Evolutionary conservation across 2,113 vertebrate genomes (phyloP), one percentile per base, ranked within the genome.

Genomic region (Clinocottus analis): DNA sequence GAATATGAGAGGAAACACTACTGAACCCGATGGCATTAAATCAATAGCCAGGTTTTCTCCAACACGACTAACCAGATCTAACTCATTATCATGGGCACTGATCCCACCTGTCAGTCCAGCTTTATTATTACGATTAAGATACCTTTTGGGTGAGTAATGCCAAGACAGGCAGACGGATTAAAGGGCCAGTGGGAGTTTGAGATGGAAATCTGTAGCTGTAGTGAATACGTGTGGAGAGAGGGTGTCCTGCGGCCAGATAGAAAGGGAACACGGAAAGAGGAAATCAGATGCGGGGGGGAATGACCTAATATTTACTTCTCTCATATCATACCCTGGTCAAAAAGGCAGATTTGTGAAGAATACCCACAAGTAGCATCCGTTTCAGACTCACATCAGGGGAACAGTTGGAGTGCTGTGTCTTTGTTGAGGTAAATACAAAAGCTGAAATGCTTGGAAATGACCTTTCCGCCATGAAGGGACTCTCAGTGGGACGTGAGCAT

Each of bases 251-350:
- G 60, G 51, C 49, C 43, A 66, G 51, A 70, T 55, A 67, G 58
- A 61, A 61, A 60, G 31, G 67, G n/a, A 58, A 80, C 39, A 72
- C 43, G n/a, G n/a, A n/a, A n/a, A 23, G 35, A 65, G 37, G n/a
- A 58, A 64, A 55, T 58, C 72, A 37, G 33, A 75, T 39, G 4
- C 41, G 19, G 39, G 72, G 77, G 64, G 69, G 23, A 17, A 79
- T 80, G 76, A 82, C 66, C 84, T 78, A 80, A 65, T 87, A 45
- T 80, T 84, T 79, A 77, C 72, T 43, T 68, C 71, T 85, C 49
- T 83, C 55, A 82, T 77, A 84, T 69, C 35, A 63, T 66, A 77
- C 29, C 25, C 3, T 45, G 27, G 72, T 86, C 51, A 61, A 37
- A 85, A 66, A 75, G 41, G 4, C 33, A 45, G 39, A 75, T 75